phyloP scores from a whole-genome alignment of 2,797 vertebrate species.

The Acropternis orthonyx region DNA sequence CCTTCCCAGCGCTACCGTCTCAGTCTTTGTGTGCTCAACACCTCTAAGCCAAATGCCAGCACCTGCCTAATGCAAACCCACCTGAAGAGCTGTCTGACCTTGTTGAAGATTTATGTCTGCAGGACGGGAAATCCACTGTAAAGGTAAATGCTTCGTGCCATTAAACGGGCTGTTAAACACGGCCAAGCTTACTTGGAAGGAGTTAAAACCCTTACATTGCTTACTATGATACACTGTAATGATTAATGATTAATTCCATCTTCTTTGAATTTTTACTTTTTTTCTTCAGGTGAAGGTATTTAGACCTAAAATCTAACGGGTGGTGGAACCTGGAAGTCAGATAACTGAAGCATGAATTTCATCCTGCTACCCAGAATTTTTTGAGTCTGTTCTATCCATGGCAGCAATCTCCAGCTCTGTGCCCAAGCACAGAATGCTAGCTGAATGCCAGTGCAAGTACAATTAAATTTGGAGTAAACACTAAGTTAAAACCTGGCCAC shows the following conservation, averaged over 20 bases:
- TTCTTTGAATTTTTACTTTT: not conserved
- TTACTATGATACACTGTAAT: not conserved
- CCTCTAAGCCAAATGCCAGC: not conserved
- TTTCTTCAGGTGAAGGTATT: not conserved
- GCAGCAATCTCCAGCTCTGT: not conserved
- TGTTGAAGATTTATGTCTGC: not conserved
- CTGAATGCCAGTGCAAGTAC: not conserved
- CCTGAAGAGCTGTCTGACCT: not conserved
- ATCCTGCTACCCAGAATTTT: not conserved
- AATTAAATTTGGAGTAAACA: constrained; percentile 27
- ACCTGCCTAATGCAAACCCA: not conserved
- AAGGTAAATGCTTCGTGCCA: not conserved
- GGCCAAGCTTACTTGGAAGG: not conserved
- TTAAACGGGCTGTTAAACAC: constrained; percentile 62
- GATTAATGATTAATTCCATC: not conserved
- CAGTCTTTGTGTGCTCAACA: not conserved
- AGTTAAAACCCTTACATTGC: constrained; percentile 27
- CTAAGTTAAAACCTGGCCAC: not conserved
- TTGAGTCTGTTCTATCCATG: not conserved
- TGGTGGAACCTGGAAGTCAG: not conserved
- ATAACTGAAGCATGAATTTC: not conserved
- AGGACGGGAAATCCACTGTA: constrained; percentile 22
- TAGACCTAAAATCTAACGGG: not conserved
- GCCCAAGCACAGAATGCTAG: not conserved
- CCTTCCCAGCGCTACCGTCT: not conserved